These are phyloP conservation scores for Dascyllus trimaculatus DNA, from an alignment of 2,113 vertebrate genomes.

Conservation along the genomic window DNA sequence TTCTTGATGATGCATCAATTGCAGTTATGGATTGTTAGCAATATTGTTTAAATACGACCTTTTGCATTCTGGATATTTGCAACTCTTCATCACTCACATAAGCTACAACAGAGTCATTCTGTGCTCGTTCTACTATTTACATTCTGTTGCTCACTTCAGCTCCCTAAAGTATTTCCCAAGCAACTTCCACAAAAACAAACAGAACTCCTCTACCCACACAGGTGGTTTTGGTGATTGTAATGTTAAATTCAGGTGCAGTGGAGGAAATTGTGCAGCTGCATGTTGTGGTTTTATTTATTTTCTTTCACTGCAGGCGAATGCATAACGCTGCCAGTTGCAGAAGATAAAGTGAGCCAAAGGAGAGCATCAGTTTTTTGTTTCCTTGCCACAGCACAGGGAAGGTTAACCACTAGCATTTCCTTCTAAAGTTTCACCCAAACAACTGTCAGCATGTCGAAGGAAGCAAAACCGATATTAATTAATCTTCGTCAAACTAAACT, in stretches of 20 bases:
- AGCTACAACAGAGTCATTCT: slow-evolving; percentile 30
- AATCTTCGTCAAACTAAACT: neutral
- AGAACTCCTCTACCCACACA: neutral
- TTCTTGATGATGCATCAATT: slow-evolving; percentile 24
- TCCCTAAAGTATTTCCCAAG: neutral
- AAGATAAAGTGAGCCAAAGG: too few relatives aligned
- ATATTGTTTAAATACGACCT: slow-evolving; percentile 9
- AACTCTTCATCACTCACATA: slow-evolving; percentile 25
- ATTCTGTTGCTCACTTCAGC: slow-evolving; percentile 24
- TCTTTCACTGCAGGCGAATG: neutral
- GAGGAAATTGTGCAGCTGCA: neutral
- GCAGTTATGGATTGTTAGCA: slow-evolving; percentile 36
- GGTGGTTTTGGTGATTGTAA: slow-evolving; percentile 12
- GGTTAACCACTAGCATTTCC: slow-evolving; percentile 62
- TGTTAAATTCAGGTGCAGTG: slow-evolving; percentile 11
- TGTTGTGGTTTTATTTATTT: neutral
- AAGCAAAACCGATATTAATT: neutral
- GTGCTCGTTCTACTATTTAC: slow-evolving; percentile 9
- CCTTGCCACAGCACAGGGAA: slow-evolving; percentile 24
- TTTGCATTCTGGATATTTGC: slow-evolving; percentile 37
- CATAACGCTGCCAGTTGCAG: neutral
- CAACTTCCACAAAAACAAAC: slow-evolving; percentile 14
- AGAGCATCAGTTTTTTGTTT: neutral
- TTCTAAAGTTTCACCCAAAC: slow-evolving; percentile 11
- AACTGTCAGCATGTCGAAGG: neutral